Conservation (phyloP, 2,888 invertebrate species). For the Pegoplata infirma region DNA sequence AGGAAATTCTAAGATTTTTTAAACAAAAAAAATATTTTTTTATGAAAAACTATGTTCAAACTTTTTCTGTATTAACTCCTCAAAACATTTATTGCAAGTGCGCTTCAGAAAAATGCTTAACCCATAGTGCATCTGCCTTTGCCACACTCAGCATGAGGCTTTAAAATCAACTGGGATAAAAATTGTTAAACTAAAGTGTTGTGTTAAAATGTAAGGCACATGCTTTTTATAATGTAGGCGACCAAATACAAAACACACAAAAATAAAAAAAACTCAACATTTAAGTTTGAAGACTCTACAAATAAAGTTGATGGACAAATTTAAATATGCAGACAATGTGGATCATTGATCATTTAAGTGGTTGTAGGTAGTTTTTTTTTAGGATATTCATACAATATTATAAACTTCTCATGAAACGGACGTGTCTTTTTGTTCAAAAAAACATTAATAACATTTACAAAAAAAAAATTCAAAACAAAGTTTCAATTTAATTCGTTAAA, state of each 20-base stretch:
- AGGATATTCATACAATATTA: background rate
- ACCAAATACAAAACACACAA: slow-evolving; percentile 37
- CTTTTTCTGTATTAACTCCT: background rate
- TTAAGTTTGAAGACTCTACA: slow-evolving; percentile 8
- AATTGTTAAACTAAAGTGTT: slow-evolving; percentile 48
- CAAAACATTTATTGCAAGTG: too few species aligned
- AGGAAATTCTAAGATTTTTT: too few species aligned
- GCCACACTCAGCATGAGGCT: slow-evolving; percentile 42
- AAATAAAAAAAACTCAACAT: slow-evolving; percentile 1
- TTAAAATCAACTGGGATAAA: slow-evolving; percentile 41
- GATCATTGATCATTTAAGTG: slow-evolving; percentile 63
- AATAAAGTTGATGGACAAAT: slow-evolving; percentile 63
- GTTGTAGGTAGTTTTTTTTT: slow-evolving; percentile 59
- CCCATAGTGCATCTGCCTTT: slow-evolving; percentile 9
- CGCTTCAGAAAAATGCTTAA: too few species aligned
- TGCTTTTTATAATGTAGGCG: slow-evolving; percentile 56
- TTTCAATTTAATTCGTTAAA: slow-evolving; percentile 34
- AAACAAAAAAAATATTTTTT: too few species aligned
- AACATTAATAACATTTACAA: slow-evolving; percentile 46
- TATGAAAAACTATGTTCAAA: background rate
- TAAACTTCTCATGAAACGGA: slow-evolving; percentile 38
- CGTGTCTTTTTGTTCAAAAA: slow-evolving; percentile 55
- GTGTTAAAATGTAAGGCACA: slow-evolving; percentile 50
- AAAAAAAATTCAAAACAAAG: slow-evolving; percentile 16
- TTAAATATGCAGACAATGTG: slow-evolving; percentile 63